These are phyloP conservation scores for Macrotus californicus DNA, from an alignment of 2,113 vertebrate genomes.

Conservation along the genomic window DNA sequence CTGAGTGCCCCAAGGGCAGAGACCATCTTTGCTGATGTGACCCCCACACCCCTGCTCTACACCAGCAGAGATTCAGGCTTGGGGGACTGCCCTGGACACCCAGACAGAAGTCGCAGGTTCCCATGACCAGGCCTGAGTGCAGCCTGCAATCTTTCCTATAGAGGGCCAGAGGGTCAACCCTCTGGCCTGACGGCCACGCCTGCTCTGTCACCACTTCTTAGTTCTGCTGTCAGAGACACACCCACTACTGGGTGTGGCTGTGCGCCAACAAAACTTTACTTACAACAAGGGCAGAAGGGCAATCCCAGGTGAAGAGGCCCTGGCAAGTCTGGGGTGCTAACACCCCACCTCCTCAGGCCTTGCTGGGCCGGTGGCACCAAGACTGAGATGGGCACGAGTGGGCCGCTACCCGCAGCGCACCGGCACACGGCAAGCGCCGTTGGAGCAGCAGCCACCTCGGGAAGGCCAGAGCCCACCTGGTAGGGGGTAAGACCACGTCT, in stretches of 20 bases:
- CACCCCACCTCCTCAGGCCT: not conserved
- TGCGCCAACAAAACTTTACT: not conserved
- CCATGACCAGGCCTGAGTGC: not conserved
- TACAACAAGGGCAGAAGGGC: rapidly evolving
- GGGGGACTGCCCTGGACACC: not conserved
- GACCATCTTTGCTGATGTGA: no score
- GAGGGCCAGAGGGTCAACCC: not conserved
- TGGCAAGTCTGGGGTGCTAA: not conserved
- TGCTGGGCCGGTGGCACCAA: not conserved
- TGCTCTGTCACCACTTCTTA: rapidly evolving
- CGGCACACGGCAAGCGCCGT: not conserved
- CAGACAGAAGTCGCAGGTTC: rapidly evolving
- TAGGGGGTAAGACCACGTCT: not conserved
- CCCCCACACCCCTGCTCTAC: rapidly evolving
- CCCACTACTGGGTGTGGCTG: rapidly evolving
- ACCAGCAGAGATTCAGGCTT: no score
- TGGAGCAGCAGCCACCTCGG: not conserved
- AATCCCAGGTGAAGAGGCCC: no score
- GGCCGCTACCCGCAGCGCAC: not conserved
- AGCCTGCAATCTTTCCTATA: rapidly evolving
- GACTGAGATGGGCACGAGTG: not conserved
- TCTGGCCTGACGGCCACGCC: not conserved
- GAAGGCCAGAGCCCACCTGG: not conserved
- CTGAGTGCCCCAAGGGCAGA: not conserved
- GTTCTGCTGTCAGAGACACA: not conserved